A percentile compares a stretch with the other conserved stretches of the same genome.
phyloP scores from a whole-genome alignment of 2,113 vertebrate genomes.

The Coptodon bakossiorum region DNA sequence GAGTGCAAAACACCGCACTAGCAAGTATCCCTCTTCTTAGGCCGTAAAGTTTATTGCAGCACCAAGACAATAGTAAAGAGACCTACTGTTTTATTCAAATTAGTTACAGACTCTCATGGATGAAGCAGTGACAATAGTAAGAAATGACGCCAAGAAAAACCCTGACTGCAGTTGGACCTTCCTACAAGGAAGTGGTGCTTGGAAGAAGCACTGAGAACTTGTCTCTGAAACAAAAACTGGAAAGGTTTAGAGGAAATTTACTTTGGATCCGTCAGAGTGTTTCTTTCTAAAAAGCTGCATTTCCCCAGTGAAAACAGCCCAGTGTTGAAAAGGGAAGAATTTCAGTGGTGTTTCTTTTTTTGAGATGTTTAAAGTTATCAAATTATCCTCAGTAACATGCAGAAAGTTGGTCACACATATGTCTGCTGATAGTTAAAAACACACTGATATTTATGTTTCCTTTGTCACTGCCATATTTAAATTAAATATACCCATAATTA shows the following conservation, averaged over 20 bases:
- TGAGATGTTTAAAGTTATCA: neutral
- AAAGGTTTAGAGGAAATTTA: neutral
- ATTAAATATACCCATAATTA: neutral
- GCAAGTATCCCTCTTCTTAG: neutral
- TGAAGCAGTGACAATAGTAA: neutral
- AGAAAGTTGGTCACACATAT: neutral
- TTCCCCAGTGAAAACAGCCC: neutral
- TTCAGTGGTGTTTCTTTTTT: neutral
- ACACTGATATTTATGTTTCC: neutral
- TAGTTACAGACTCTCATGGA: neutral
- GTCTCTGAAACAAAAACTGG: neutral
- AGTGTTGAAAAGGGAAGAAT: neutral
- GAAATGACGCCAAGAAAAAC: neutral
- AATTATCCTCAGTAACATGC: neutral
- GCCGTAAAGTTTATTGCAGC: neutral
- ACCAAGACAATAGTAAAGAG: neutral
- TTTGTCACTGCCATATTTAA: neutral
- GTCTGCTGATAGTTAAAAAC: neutral
- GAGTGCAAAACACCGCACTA: neutral
- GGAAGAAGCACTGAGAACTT: neutral
- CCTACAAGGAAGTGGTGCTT: neutral
- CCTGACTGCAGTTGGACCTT: neutral
- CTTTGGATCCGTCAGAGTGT: neutral
- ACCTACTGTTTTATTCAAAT: neutral
- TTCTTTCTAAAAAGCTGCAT: neutral